Evolutionary conservation across 2,797 vertebrate species (phyloP).

Genomic region (Cynopterus sphinx): DNA sequence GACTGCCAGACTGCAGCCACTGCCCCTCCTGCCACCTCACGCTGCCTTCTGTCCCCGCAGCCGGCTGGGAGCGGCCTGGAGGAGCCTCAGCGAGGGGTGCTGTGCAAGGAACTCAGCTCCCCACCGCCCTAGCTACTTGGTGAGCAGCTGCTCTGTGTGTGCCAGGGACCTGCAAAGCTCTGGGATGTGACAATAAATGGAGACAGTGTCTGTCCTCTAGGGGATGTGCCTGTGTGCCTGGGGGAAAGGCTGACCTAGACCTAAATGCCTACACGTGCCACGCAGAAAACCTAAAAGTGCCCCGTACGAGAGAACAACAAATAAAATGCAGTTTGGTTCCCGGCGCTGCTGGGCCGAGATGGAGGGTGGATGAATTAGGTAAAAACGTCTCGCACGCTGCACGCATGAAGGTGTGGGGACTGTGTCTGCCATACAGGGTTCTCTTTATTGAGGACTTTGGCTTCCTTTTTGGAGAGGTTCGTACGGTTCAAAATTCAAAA

Average conservation of each 20-base stretch:
- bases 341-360: not conserved
- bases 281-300: not conserved
- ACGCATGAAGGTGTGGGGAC: not conserved
- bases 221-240: fast-evolving
- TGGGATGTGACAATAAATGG: fast-evolving
- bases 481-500: not conserved
- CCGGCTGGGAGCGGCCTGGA: not conserved
- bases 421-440: not conserved
- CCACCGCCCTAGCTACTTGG: fast-evolving
- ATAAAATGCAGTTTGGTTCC: not conserved
- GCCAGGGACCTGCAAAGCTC: not conserved
- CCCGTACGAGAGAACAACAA: fast-evolving
- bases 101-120: not conserved
- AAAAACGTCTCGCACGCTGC: not conserved
- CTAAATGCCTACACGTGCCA: not conserved
- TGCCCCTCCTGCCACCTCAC: not conserved
- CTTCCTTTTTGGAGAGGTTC: not conserved
- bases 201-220: not conserved
- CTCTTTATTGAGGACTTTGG: not conserved
- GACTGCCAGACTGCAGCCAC: no score
- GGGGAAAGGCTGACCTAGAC: not conserved
- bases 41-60: fast-evolving
- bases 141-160: no score
- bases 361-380: not conserved
- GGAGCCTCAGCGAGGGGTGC: not conserved